These are phyloP conservation scores for Macaca mulatta DNA, from an alignment of 2,113 vertebrate species.

Conservation along the genomic window DNA sequence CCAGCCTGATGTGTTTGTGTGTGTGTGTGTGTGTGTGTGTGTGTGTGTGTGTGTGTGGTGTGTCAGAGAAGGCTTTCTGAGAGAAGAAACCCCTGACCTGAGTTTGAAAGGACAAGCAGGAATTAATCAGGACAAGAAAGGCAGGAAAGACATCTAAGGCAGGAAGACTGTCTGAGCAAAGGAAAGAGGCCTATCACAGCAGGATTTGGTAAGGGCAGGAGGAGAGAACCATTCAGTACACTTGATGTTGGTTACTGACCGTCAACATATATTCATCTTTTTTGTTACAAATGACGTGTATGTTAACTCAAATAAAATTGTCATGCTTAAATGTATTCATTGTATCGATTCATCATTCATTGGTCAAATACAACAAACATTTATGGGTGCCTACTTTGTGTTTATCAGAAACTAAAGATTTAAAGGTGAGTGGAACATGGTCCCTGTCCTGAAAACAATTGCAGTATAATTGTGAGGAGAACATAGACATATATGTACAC, in stretches of 20 bases:
- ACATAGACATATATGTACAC: background rate
- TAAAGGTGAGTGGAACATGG: background rate
- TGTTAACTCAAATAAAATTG: background rate
- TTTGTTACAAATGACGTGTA: background rate
- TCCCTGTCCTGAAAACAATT: background rate
- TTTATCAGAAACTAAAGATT: background rate
- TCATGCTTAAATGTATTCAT: background rate
- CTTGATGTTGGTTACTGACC: background rate
- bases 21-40: background rate
- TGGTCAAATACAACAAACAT: background rate
- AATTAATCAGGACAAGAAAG: background rate
- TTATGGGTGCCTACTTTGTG: background rate
- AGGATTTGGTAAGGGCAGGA: background rate
- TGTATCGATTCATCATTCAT: background rate
- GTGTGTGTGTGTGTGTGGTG: background rate
- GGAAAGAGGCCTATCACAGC: background rate
- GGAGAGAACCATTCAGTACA: background rate
- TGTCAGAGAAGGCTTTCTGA: background rate
- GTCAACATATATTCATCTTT: background rate
- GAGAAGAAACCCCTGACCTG: background rate
- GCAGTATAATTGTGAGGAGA: background rate
- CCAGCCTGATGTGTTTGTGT: background rate
- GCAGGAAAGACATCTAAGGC: background rate
- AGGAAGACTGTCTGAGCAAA: background rate
- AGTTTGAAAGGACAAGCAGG: background rate